A percentile compares a stretch with the other conserved stretches of the same genome.
Evolutionary conservation across 2,797 vertebrate species (phyloP).

Genomic region (Microtus californicus): DNA sequence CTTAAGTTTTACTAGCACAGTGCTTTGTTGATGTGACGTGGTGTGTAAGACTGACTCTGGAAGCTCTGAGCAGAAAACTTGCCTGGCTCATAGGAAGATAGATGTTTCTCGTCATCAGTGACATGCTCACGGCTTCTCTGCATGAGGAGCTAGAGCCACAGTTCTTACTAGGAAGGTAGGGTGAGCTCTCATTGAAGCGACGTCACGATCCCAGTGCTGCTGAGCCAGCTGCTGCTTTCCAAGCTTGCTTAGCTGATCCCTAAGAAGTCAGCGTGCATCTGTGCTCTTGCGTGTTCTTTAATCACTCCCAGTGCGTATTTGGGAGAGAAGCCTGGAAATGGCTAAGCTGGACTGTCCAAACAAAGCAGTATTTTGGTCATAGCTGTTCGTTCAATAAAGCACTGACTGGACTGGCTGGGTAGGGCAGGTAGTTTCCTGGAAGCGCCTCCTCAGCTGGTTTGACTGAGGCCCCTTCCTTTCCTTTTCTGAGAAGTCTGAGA

Average conservation of each 20-base stretch:
- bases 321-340: slow-evolving; percentile 92
- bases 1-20: slow-evolving; percentile 88
- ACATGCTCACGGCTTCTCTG: slow-evolving; percentile 93
- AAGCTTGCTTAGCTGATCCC: slow-evolving; percentile 91
- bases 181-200: slow-evolving; percentile 95
- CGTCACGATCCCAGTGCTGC: slow-evolving; percentile 92
- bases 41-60: slow-evolving; percentile 82
- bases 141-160: slow-evolving; percentile 91
- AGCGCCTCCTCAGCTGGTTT: background rate
- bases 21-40: slow-evolving; percentile 90
- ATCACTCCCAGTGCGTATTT: slow-evolving; percentile 93
- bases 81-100: slow-evolving; percentile 91
- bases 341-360: slow-evolving; percentile 92
- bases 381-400: background rate
- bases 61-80: slow-evolving; percentile 90
- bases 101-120: slow-evolving; percentile 93
- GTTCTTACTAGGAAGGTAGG: slow-evolving; percentile 92
- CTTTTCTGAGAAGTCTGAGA: background rate
- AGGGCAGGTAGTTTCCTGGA: background rate
- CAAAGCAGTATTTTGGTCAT: slow-evolving; percentile 91
- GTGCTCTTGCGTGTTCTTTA: slow-evolving; percentile 93
- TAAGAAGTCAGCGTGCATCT: slow-evolving; percentile 91
- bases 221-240: slow-evolving; percentile 89
- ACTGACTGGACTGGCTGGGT: background rate
- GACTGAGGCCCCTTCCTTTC: background rate